Evolutionary conservation across 2,888 invertebrate species (phyloP).

Genomic region (Cataglyphis rosenhaueri): DNA sequence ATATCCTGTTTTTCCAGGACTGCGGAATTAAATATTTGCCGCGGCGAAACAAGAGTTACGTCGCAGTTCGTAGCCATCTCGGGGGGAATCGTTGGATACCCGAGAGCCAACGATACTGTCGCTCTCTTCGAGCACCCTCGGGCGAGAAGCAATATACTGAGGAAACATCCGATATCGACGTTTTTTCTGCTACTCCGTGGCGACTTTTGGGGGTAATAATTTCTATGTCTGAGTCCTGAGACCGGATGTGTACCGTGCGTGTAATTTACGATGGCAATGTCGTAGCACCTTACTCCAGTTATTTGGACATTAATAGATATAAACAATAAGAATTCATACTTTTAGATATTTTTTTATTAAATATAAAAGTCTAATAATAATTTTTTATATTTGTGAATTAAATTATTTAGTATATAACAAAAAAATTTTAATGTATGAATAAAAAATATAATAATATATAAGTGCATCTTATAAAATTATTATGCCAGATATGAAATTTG

Average conservation of each 20-base stretch:
- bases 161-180: constrained; percentile 60
- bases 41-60: constrained; percentile 74
- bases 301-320: background rate
- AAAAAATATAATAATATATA: background rate
- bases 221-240: constrained; percentile 52
- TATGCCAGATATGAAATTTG: background rate
- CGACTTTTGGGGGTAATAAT: constrained; percentile 60
- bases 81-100: constrained; percentile 68
- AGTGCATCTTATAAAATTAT: background rate
- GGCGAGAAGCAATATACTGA: constrained; percentile 65
- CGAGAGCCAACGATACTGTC: constrained; percentile 65
- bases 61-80: constrained; percentile 68
- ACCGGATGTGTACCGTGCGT: constrained; percentile 37
- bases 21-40: constrained; percentile 82
- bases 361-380: background rate
- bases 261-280: constrained; percentile 50
- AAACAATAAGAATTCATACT: background rate
- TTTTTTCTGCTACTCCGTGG: constrained; percentile 27
- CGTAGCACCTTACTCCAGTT: background rate
- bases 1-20: constrained; percentile 80
- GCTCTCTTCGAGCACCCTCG: constrained; percentile 59
- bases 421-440: background rate
- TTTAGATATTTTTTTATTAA: constrained; percentile 2
- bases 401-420: background rate
- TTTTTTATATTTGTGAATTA: background rate